Evolutionary conservation across 2,888 invertebrate genomes (phyloP).

Genomic region (Cephonodes hylas): DNA sequence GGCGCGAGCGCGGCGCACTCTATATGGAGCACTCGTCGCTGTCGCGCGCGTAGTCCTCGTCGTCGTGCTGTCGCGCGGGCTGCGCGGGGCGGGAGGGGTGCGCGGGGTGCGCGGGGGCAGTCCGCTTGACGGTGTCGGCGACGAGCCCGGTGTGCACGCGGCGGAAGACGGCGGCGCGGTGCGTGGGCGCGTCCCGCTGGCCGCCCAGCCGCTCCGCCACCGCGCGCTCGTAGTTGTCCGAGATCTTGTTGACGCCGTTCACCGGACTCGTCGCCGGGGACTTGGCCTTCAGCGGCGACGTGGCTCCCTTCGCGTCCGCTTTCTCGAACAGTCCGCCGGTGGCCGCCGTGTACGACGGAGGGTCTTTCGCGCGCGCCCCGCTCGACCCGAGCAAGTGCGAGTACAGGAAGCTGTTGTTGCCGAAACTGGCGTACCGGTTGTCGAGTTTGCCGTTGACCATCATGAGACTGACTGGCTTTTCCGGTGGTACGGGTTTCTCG

Average conservation of each 20-base stretch:
- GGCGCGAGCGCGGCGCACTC: slow-evolving; percentile 31
- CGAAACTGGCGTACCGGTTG: slow-evolving; percentile 61
- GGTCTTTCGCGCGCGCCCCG: slow-evolving; percentile 62
- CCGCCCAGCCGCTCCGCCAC: slow-evolving; percentile 70
- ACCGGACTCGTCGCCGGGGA: slow-evolving; percentile 64
- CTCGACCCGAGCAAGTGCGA: slow-evolving; percentile 62
- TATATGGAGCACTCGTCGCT: slow-evolving; percentile 85
- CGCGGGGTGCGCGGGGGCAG: slow-evolving; percentile 39
- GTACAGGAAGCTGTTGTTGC: slow-evolving; percentile 75
- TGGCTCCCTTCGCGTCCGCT: slow-evolving; percentile 32
- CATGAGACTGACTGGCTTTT: slow-evolving; percentile 74
- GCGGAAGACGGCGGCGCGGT: slow-evolving; percentile 67
- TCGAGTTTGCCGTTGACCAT: slow-evolving; percentile 76
- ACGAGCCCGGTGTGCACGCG: slow-evolving; percentile 73
- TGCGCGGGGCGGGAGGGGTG: too few species aligned
- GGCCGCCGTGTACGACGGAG: slow-evolving; percentile 67
- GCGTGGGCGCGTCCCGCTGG: slow-evolving; percentile 54
- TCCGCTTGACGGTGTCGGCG: slow-evolving; percentile 59
- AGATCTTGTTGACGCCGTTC: slow-evolving; percentile 73
- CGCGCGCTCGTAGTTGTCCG: slow-evolving; percentile 75
- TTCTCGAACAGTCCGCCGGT: slow-evolving; percentile 57
- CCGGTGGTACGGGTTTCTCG: slow-evolving; percentile 73
- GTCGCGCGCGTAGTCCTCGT: slow-evolving; percentile 79
- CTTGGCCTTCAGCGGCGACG: slow-evolving; percentile 52
- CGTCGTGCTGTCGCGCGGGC: too few species aligned